Conservation (phyloP, 2,113 vertebrate species). For the Alaudala cheleensis region DNA sequence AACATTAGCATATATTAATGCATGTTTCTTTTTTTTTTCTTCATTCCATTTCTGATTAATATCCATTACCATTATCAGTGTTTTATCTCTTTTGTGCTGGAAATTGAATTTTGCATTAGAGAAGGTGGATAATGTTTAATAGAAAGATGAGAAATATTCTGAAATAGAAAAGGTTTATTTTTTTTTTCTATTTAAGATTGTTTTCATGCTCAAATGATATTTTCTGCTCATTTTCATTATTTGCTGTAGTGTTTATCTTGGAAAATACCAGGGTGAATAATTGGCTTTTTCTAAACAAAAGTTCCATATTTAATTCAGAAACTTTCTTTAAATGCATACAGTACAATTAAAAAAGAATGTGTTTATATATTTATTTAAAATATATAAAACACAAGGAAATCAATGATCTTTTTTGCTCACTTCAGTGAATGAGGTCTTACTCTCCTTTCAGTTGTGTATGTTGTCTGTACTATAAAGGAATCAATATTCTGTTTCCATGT, state of each 20-base stretch:
- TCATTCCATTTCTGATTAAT: conserved; percentile 68
- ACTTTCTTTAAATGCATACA: background rate
- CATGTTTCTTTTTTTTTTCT: conserved; percentile 44
- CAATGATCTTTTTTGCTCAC: background rate
- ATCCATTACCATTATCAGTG: conserved; percentile 69
- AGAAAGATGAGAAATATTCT: conserved; percentile 59
- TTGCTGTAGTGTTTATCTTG: background rate
- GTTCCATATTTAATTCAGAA: background rate
- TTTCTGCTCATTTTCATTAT: conserved; percentile 18
- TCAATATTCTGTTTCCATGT: background rate
- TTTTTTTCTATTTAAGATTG: background rate
- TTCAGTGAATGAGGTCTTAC: background rate
- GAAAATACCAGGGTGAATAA: background rate
- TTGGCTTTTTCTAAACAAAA: background rate
- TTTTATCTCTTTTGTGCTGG: conserved; percentile 56
- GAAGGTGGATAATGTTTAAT: conserved; percentile 59
- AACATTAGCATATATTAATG: conserved; percentile 71
- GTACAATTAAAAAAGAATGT: background rate
- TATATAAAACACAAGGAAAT: background rate
- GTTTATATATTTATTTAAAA: background rate
- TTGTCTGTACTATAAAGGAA: background rate
- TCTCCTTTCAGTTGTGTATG: background rate
- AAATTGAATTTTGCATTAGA: conserved; percentile 70
- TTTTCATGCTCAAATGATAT: conserved; percentile 34
- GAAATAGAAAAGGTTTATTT: background rate